phyloP scores from a whole-genome alignment of 2,113 vertebrate species.

The Lampris incognitus region DNA sequence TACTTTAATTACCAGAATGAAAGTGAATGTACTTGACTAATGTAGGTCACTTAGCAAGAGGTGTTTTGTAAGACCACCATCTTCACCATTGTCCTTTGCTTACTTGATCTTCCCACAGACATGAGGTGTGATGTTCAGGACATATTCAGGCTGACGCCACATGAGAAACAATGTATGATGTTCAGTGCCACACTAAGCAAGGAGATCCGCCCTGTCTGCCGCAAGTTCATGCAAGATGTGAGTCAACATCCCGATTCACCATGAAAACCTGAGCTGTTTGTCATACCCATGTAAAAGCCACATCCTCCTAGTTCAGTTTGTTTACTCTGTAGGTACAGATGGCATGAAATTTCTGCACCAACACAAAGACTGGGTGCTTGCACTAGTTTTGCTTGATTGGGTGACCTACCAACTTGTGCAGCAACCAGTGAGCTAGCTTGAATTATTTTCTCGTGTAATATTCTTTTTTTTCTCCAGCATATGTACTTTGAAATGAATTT shows the following conservation, averaged over 20 bases:
- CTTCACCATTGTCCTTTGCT: neutral
- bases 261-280: neutral
- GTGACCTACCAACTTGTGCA: too few relatives aligned
- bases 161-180: constrained; percentile 94
- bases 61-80: too few relatives aligned
- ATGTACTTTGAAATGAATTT: too few relatives aligned
- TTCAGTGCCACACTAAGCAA: constrained; percentile 92
- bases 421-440: too few relatives aligned
- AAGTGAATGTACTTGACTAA: neutral
- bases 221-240: constrained; percentile 94
- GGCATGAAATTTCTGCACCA: too few relatives aligned
- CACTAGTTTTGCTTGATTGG: too few relatives aligned
- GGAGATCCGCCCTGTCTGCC: constrained; percentile 89
- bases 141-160: constrained; percentile 89
- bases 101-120: constrained; percentile 71
- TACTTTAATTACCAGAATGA: neutral
- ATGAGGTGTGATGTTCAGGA: constrained; percentile 92
- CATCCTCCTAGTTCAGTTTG: neutral
- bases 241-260: constrained; percentile 63
- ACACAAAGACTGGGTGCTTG: too few relatives aligned
- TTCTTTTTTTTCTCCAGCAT: too few relatives aligned
- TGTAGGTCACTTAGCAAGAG: neutral
- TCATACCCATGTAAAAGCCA: neutral
- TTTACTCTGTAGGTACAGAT: neutral
- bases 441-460: too few relatives aligned